These are phyloP conservation scores for Idaea dimidiata DNA, from an alignment of 2,888 invertebrate species.

Conservation along the genomic window DNA sequence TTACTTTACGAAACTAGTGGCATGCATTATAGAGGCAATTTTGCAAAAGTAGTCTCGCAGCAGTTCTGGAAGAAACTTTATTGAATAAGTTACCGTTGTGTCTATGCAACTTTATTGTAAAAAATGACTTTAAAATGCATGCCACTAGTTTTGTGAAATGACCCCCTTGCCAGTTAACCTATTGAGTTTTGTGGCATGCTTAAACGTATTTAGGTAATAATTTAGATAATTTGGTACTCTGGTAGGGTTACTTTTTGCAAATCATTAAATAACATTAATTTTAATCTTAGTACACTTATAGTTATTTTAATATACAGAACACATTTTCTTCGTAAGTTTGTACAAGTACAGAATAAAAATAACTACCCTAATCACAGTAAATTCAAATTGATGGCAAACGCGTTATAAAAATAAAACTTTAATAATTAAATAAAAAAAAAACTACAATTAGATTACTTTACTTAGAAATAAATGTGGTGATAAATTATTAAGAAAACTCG, in stretches of 20 bases:
- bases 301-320: not conserved
- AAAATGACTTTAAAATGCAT: no score
- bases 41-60: no score
- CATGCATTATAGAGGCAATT: no score
- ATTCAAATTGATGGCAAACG: constrained; percentile 74
- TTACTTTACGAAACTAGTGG: no score
- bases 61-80: no score
- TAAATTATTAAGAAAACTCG: constrained; percentile 19
- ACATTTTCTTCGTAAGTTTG: not conserved
- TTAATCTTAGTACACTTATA: not conserved
- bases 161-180: no score
- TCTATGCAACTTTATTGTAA: no score
- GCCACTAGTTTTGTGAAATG: no score
- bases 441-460: constrained; percentile 54
- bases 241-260: not conserved
- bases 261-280: not conserved
- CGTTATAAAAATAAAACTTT: constrained; percentile 47
- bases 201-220: no score
- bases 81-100: no score
- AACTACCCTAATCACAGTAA: constrained; percentile 48
- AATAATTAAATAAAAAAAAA: constrained; percentile 18
- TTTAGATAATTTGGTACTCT: no score
- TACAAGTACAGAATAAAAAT: not conserved
- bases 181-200: no score
- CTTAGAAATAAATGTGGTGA: constrained; percentile 56